These are phyloP conservation scores for Tamias sibiricus DNA, from an alignment of 2,113 vertebrate genomes.

Conservation along the genomic window DNA sequence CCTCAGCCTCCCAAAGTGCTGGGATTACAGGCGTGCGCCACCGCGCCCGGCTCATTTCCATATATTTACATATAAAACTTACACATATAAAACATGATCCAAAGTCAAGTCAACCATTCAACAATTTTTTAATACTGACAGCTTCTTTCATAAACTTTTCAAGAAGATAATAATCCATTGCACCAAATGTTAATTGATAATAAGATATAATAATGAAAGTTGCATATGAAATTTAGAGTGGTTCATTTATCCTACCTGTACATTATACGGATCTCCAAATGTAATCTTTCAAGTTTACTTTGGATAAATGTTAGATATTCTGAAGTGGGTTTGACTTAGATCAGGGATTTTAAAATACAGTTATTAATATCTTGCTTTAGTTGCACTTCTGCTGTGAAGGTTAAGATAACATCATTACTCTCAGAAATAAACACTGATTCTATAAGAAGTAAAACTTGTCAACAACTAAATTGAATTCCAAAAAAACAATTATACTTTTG, in stretches of 20 bases:
- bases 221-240: not conserved
- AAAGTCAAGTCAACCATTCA: not conserved
- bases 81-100: not conserved
- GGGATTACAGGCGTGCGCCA: too few species aligned
- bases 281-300: slow-evolving; percentile 64
- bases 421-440: slow-evolving; percentile 34
- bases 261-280: slow-evolving; percentile 43
- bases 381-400: not conserved
- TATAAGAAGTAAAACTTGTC: slow-evolving; percentile 48
- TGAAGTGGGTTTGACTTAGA: slow-evolving; percentile 78
- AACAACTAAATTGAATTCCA: slow-evolving; percentile 22
- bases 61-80: not conserved
- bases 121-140: not conserved
- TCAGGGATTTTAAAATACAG: slow-evolving; percentile 48
- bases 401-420: not conserved
- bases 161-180: slow-evolving; percentile 28
- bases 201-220: not conserved
- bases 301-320: slow-evolving; percentile 79
- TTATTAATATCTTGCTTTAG: slow-evolving; percentile 56
- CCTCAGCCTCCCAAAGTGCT: too few species aligned
- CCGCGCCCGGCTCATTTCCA: too few species aligned
- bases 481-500: not conserved
- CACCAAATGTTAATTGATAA: slow-evolving; percentile 24
- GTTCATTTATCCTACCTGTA: not conserved
- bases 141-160: slow-evolving; percentile 13